Conservation (phyloP, 2,113 vertebrate species). For the Chiloscyllium plagiosum region DNA sequence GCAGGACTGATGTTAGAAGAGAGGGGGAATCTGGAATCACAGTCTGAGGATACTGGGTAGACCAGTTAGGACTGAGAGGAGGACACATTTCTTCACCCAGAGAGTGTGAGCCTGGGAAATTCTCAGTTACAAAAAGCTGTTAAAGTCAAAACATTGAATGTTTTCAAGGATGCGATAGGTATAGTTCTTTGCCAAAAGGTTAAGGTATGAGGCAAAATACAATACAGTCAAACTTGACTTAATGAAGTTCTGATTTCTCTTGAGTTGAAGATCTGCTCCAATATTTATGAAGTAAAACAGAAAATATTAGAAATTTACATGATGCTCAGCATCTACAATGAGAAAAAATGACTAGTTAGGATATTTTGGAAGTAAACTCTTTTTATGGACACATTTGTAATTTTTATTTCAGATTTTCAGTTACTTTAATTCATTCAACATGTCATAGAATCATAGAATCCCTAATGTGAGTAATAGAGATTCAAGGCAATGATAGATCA, state of each 20-base stretch:
- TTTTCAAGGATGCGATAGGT: too few relatives aligned
- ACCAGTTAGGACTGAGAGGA: too few relatives aligned
- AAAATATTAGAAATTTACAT: not conserved
- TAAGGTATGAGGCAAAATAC: not conserved
- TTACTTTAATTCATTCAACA: conserved; percentile 1
- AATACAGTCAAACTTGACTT: not conserved
- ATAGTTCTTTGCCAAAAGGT: too few relatives aligned
- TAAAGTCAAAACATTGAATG: too few relatives aligned
- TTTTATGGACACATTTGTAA: not conserved
- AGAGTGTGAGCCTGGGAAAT: too few relatives aligned
- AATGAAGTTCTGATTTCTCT: not conserved
- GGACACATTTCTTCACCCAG: too few relatives aligned
- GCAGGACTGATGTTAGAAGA: too few relatives aligned
- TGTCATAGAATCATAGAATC: not conserved
- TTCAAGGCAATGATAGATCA: not conserved
- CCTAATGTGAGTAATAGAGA: too few relatives aligned
- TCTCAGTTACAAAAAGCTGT: too few relatives aligned
- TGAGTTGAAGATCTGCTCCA: not conserved
- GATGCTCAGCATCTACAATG: not conserved
- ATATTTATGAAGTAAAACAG: not conserved
- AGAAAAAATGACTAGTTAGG: not conserved
- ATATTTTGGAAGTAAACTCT: not conserved
- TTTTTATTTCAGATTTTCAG: not conserved
- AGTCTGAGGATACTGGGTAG: too few relatives aligned
- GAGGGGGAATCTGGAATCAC: too few relatives aligned